Conservation (phyloP, 2,113 vertebrate species). For the Gadus chalcogrammus region DNA sequence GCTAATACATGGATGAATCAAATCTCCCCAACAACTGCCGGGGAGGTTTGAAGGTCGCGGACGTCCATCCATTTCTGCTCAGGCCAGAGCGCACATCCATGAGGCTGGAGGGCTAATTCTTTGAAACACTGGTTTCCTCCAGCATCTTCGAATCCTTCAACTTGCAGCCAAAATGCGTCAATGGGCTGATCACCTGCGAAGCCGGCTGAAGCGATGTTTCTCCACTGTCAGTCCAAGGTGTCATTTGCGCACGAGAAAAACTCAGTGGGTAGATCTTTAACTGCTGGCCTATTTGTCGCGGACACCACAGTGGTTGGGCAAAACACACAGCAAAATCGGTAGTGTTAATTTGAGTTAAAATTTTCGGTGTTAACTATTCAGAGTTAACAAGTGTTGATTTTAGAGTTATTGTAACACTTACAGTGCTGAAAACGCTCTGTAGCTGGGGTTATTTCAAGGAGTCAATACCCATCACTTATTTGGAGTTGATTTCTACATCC, state of each 20-base stretch:
- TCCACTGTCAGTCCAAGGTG: no score
- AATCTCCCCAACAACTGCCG: neutral
- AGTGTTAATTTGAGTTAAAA: no score
- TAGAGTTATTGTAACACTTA: no score
- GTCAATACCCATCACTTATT: no score
- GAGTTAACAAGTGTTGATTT: no score
- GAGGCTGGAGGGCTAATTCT: neutral
- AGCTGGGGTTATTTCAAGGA: no score
- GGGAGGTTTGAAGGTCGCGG: slow-evolving; percentile 8
- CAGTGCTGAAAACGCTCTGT: no score
- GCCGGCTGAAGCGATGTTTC: slow-evolving; percentile 11
- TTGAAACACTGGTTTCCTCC: neutral
- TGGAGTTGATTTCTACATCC: no score
- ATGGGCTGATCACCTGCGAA: slow-evolving; percentile 16
- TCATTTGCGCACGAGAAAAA: neutral
- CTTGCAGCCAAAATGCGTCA: slow-evolving; percentile 38
- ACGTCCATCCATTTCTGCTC: slow-evolving; percentile 9
- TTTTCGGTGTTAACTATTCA: no score
- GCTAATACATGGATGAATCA: neutral
- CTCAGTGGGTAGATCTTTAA: neutral
- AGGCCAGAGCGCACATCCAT: slow-evolving; percentile 15
- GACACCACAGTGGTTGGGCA: neutral
- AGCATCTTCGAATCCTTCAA: slow-evolving; percentile 14
- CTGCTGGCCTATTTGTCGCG: neutral
- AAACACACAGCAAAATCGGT: no score